phyloP scores from a whole-genome alignment of 2,113 vertebrate genomes.

The Petrocephalus microphthalmus region DNA sequence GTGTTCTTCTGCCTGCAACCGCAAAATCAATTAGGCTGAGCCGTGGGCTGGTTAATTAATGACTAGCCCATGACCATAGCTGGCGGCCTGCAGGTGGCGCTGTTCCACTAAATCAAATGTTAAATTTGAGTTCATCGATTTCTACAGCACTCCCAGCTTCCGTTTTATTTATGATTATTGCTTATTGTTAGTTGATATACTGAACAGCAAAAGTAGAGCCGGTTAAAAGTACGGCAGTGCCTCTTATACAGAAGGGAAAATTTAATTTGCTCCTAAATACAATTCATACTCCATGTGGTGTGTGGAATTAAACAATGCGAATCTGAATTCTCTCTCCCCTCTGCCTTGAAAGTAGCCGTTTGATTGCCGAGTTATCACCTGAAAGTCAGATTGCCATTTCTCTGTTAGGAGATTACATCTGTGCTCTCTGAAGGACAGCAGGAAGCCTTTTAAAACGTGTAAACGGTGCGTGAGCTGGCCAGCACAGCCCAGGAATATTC shows the following conservation, averaged over 20 bases:
- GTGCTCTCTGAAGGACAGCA: neutral
- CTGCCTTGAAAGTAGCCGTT: neutral
- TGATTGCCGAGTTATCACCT: neutral
- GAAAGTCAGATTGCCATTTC: neutral
- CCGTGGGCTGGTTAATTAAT: neutral
- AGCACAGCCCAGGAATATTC: neutral
- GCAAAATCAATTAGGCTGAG: constrained; percentile 1
- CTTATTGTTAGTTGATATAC: neutral
- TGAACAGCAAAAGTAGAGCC: neutral
- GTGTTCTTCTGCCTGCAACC: neutral
- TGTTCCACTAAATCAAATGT: neutral
- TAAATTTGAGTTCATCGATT: neutral
- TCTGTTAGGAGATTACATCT: neutral
- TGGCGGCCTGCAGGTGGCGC: neutral
- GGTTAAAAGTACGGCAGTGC: neutral
- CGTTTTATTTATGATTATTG: neutral
- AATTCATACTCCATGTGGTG: neutral
- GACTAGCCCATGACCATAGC: neutral
- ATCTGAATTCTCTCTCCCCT: neutral
- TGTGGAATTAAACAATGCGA: neutral
- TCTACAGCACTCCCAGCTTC: neutral
- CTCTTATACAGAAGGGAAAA: neutral
- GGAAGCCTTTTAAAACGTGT: neutral
- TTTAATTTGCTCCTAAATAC: neutral
- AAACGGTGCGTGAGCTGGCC: neutral